These are phyloP conservation scores for Nerophis ophidion DNA, from an alignment of 2,113 vertebrate genomes.

Conservation along the genomic window DNA sequence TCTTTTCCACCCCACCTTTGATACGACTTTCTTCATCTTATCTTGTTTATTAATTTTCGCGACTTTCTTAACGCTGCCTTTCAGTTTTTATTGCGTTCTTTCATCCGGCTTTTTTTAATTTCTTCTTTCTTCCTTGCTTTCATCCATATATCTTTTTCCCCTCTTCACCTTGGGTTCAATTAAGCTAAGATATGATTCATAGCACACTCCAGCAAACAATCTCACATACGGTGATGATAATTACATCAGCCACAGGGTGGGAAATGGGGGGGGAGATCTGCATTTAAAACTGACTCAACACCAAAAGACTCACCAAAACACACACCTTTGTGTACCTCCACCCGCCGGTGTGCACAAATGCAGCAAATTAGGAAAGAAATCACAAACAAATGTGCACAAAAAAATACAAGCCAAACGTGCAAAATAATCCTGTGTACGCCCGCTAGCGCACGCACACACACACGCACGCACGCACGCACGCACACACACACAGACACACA, in stretches of 20 bases:
- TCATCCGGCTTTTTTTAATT: not conserved
- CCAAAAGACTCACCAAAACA: not conserved
- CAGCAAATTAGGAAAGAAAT: slow-evolving; percentile 1
- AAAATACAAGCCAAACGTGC: slow-evolving; percentile 2
- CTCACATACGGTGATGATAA: slow-evolving; percentile 31
- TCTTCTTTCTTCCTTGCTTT: not conserved
- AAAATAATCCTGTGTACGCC: slow-evolving; percentile 9
- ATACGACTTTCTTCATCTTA: too few species aligned
- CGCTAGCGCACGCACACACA: slow-evolving; percentile 7
- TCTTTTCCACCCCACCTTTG: not conserved
- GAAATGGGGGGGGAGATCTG: slow-evolving; percentile 15
- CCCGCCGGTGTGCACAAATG: not conserved
- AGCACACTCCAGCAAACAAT: slow-evolving; percentile 8
- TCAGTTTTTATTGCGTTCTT: not conserved
- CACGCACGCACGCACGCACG: slow-evolving; percentile 6
- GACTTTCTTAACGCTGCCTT: not conserved
- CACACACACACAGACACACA: slow-evolving; percentile 10
- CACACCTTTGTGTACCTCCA: not conserved
- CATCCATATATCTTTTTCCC: slow-evolving; percentile 7
- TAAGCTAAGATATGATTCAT: slow-evolving; percentile 3
- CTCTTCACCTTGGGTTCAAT: slow-evolving; percentile 16
- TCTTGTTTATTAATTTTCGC: not conserved
- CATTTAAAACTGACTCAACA: slow-evolving; percentile 37
- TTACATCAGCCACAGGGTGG: slow-evolving; percentile 34
- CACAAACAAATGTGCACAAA: not conserved